Evolutionary conservation across 2,113 vertebrate genomes (phyloP).

Genomic region (Mustela nigripes): DNA sequence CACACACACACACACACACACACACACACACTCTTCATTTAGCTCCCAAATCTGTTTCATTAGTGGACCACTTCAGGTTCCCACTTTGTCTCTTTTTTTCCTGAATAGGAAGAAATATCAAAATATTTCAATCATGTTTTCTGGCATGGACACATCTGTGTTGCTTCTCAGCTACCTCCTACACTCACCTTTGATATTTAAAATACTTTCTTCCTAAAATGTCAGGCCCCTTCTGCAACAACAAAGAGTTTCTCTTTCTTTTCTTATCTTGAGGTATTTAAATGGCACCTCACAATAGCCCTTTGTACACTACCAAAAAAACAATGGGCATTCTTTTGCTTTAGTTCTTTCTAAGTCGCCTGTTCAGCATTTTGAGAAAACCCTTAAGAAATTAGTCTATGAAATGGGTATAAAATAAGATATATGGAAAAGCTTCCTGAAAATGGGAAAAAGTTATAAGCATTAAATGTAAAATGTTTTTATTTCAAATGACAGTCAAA

Average conservation of each 20-base stretch:
- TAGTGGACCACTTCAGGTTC: background rate
- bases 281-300: background rate
- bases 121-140: slow-evolving; percentile 45
- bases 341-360: background rate
- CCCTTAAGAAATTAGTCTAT: background rate
- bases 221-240: background rate
- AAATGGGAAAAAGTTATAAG: background rate
- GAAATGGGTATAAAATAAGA: background rate
- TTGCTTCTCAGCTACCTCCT: slow-evolving; percentile 53
- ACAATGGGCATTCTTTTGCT: background rate
- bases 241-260: background rate
- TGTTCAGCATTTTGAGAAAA: background rate
- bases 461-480: background rate
- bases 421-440: background rate
- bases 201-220: slow-evolving; percentile 28
- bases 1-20: background rate
- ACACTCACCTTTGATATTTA: slow-evolving; percentile 46
- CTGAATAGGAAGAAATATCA: background rate
- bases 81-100: background rate
- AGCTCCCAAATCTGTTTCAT: background rate
- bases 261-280: background rate
- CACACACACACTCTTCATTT: background rate
- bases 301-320: background rate
- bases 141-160: background rate
- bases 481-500: background rate